Conservation (phyloP, 1,140 invertebrate species). For the Drosophila watanabei region DNA sequence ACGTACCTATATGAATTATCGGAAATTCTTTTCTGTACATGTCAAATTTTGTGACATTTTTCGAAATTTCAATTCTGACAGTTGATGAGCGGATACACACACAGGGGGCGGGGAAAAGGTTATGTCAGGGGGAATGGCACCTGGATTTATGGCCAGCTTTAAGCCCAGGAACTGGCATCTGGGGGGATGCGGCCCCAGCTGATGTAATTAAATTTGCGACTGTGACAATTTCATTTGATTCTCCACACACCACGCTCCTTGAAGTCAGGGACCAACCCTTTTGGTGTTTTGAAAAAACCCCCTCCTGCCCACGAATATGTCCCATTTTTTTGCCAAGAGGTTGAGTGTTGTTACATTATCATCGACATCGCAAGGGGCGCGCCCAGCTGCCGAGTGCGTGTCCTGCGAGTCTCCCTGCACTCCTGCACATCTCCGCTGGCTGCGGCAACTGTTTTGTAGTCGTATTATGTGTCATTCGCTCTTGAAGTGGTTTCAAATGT, state of each 20-base stretch:
- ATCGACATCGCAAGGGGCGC: slow-evolving; percentile 60
- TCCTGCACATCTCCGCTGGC: slow-evolving; percentile 33
- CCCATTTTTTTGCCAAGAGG: slow-evolving; percentile 51
- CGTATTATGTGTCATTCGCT: slow-evolving; percentile 77
- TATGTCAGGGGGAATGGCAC: slow-evolving; percentile 9
- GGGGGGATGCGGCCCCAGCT: slow-evolving; percentile 16
- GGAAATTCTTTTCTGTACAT: slow-evolving; percentile 49
- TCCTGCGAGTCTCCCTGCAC: slow-evolving; percentile 51
- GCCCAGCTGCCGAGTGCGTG: slow-evolving; percentile 42
- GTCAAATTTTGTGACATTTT: slow-evolving; percentile 79
- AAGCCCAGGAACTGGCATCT: slow-evolving; percentile 4
- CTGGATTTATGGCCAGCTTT: slow-evolving; percentile 40
- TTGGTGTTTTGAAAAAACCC: slow-evolving; percentile 39
- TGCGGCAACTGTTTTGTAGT: slow-evolving; percentile 72
- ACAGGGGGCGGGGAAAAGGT: neutral
- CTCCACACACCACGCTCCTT: slow-evolving; percentile 11
- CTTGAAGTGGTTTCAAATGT: slow-evolving; percentile 76
- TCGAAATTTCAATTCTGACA: slow-evolving; percentile 76
- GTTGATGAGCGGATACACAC: slow-evolving; percentile 41
- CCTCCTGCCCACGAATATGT: slow-evolving; percentile 12
- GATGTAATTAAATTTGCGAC: slow-evolving; percentile 79
- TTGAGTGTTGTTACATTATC: slow-evolving; percentile 82
- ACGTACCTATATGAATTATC: slow-evolving; percentile 44
- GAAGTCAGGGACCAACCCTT: slow-evolving; percentile 69
- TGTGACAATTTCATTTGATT: slow-evolving; percentile 73